These are phyloP conservation scores for Stratiomys singularior DNA, from an alignment of 2,888 invertebrate genomes.

Conservation along the genomic window DNA sequence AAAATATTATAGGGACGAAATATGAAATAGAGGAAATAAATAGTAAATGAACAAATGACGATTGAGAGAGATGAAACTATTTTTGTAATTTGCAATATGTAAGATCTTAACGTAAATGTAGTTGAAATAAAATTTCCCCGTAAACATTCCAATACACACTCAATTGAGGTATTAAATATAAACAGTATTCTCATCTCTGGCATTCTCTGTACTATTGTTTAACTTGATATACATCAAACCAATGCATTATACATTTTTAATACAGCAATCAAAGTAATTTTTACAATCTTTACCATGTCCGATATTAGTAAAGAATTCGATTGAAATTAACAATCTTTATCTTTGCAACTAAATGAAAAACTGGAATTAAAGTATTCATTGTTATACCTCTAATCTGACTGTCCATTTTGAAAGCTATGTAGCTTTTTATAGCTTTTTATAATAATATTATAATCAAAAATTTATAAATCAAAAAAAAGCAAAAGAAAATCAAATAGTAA, in stretches of 20 bases:
- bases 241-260: too few relatives aligned
- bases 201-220: too few relatives aligned
- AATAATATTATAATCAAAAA: constrained; percentile 9
- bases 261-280: too few relatives aligned
- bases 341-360: too few relatives aligned
- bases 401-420: constrained; percentile 24
- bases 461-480: neutral
- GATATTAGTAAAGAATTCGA: too few relatives aligned
- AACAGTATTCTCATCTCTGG: too few relatives aligned
- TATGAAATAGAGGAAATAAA: neutral
- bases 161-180: neutral
- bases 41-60: neutral
- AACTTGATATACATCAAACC: too few relatives aligned
- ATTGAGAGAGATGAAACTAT: constrained; percentile 39
- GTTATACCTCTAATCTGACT: constrained; percentile 33
- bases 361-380: neutral
- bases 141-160: neutral
- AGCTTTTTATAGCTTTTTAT: constrained; percentile 40
- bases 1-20: too few relatives aligned
- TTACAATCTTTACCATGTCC: too few relatives aligned
- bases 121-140: neutral
- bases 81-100: constrained; percentile 43
- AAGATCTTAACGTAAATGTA: constrained; percentile 29
- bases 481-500: neutral
- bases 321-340: too few relatives aligned